Percentiles rank a stretch among this genome's conserved stretches.
These are phyloP conservation scores for Chamaea fasciata DNA, from an alignment of 2,113 vertebrate genomes.

Conservation along the genomic window DNA sequence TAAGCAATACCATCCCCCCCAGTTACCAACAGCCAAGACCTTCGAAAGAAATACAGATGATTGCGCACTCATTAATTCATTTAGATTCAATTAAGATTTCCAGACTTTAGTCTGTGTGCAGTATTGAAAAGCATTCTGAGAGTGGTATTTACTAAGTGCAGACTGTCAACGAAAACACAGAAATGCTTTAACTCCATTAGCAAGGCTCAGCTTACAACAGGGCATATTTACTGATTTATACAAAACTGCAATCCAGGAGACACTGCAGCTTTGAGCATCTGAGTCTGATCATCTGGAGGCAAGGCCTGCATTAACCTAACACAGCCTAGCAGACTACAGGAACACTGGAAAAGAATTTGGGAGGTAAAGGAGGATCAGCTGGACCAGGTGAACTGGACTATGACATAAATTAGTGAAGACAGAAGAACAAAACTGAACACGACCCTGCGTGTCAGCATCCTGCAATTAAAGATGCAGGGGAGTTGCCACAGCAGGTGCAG, in stretches of 20 bases:
- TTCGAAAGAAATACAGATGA: neutral
- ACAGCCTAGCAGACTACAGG: neutral
- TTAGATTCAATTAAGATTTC: neutral
- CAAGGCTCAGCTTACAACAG: fast-evolving
- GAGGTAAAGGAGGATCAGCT: neutral
- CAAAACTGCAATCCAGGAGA: neutral
- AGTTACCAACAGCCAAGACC: neutral
- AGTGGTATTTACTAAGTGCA: neutral
- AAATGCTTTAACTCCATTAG: neutral
- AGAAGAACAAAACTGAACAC: neutral
- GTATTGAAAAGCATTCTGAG: neutral
- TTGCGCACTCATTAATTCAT: neutral
- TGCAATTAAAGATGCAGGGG: neutral
- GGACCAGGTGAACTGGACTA: neutral
- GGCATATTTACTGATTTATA: neutral
- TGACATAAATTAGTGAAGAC: neutral
- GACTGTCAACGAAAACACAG: neutral
- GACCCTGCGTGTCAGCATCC: neutral
- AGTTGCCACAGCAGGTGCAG: neutral
- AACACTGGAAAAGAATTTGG: neutral
- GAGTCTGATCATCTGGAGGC: neutral
- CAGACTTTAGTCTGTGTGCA: neutral
- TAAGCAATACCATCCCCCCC: neutral
- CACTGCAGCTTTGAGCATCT: neutral
- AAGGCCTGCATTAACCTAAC: neutral